Conservation (phyloP, 1,140 invertebrate species). For the Aphaenogaster ashmeadi region DNA sequence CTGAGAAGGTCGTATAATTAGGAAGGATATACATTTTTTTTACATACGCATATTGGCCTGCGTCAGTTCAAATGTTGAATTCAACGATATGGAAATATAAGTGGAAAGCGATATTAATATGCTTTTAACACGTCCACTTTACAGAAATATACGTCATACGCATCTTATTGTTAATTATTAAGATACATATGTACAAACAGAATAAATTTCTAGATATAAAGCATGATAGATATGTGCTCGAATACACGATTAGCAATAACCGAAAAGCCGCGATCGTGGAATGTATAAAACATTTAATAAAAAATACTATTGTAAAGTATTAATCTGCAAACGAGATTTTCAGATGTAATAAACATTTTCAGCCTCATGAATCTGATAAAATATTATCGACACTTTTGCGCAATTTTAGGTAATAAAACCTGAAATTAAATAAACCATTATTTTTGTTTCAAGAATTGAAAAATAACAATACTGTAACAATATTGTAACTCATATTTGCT, state of each 20-base stretch:
- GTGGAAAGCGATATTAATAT: conserved; percentile 4
- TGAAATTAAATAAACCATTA: not conserved
- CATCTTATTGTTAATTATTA: conserved; percentile 37
- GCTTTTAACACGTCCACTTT: conserved; percentile 5
- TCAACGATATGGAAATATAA: conserved; percentile 34
- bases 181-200: conserved; percentile 29
- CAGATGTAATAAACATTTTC: not conserved
- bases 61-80: not conserved
- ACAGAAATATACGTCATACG: not conserved
- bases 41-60: not conserved
- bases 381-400: conserved; percentile 7
- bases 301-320: not conserved
- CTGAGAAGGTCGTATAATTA: conserved; percentile 16
- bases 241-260: conserved; percentile 40
- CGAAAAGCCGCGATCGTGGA: conserved; percentile 31
- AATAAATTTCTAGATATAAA: conserved; percentile 26
- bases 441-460: not conserved
- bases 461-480: conserved; percentile 4
- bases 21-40: conserved; percentile 22
- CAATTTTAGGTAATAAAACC: not conserved
- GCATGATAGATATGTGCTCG: conserved; percentile 51
- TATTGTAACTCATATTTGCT: not conserved
- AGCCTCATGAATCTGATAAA: not conserved
- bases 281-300: not conserved
- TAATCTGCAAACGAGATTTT: conserved; percentile 6